Evolutionary conservation across 2,113 vertebrate species (phyloP), one percentile per base, ranked within the genome.

Genomic region (Charadrius vociferus): DNA sequence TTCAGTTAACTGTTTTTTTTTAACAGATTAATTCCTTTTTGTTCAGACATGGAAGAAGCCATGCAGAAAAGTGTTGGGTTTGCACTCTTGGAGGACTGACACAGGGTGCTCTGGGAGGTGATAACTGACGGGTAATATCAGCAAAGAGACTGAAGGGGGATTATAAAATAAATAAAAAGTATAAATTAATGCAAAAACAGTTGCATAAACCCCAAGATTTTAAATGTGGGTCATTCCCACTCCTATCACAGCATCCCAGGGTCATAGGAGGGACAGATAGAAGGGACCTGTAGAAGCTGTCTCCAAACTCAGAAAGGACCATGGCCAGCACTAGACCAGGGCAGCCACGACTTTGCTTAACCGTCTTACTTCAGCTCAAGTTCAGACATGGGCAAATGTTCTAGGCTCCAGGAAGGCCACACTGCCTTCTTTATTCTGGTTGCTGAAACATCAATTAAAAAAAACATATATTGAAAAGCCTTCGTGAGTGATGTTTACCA

Each of bases 11-110:
- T 93, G 11, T 59, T 58, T 77, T 94, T 94, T 94, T 96, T 94
- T 75, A 93, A 80, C 34, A 93, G 37, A 77, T 63, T 93, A 93
- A 81, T 96, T 93, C 8, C 9, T 72, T 93, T 94, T 75, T 90
- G 21, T 75, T 88, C 88, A 86, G 58, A 56, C 19, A 34, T 49
- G 13, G 65, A 32, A 93, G 59, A 91, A 91, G 20, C 74, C 41
- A 66, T 16, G 4, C 27, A 66, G 73, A 84, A 96, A 86, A 78
- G 27, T 81, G 22, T 21, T 66, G 39, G 1, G 3, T 84, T 89
- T 56, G 8, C 67, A 39, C 3, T 1, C 50, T 83, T n/a, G 9
- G 23, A 83, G 12, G 12, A 50, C 26, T 90, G 81, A 90, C 32
- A 6, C 19, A 37, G 13, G 3, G 10, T 45, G 77, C 36, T 77